These are phyloP conservation scores for Zaprionus camerounensis DNA, from an alignment of 1,140 invertebrate species.

Conservation along the genomic window DNA sequence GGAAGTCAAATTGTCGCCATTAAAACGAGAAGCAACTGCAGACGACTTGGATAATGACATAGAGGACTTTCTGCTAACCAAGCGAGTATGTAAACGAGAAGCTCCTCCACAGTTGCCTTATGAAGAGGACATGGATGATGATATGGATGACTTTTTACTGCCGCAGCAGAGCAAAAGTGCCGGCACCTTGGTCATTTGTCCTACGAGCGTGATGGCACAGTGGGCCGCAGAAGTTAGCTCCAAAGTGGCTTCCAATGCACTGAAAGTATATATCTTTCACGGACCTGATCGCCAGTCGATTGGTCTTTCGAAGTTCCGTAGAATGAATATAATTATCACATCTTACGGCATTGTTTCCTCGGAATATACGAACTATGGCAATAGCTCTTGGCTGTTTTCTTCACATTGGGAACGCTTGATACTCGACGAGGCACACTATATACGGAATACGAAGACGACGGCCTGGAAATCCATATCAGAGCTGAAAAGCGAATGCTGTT, in stretches of 20 bases:
- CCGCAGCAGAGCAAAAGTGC: constrained; percentile 8
- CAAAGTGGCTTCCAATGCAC: constrained; percentile 38
- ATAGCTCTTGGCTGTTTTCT: constrained; percentile 37
- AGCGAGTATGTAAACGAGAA: not conserved
- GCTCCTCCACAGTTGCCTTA: not conserved
- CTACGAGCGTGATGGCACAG: constrained; percentile 56
- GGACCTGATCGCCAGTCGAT: constrained; percentile 42
- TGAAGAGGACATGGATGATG: not conserved
- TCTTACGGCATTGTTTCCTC: constrained; percentile 38
- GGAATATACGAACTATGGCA: constrained; percentile 21
- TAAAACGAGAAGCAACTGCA: constrained; percentile 8
- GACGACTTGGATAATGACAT: not conserved
- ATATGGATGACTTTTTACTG: not conserved
- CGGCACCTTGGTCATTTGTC: constrained; percentile 52
- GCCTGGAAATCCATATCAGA: constrained; percentile 22
- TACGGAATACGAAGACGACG: constrained; percentile 41
- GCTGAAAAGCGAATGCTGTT: constrained; percentile 31
- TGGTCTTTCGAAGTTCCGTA: constrained; percentile 7
- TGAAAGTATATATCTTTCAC: constrained; percentile 45
- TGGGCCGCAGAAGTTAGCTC: constrained; percentile 43
- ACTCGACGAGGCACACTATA: constrained; percentile 57
- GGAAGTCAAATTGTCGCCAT: constrained; percentile 7
- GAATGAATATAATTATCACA: constrained; percentile 50
- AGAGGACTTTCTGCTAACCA: not conserved
- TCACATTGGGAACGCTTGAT: constrained; percentile 51